Conservation (phyloP, 2,113 vertebrate species). For the Maccullochella peelii region DNA sequence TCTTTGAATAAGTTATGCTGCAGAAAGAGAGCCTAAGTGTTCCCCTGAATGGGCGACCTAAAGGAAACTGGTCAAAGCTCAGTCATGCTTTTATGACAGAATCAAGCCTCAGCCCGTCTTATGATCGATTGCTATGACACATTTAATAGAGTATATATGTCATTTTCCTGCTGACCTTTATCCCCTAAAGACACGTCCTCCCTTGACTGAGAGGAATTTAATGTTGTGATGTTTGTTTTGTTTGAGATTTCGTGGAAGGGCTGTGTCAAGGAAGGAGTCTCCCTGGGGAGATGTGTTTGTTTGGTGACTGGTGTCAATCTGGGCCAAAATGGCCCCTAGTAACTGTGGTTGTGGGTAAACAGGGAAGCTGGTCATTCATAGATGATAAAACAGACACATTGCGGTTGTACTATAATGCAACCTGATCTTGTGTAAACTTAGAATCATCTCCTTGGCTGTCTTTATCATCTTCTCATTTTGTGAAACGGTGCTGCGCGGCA, state of each 20-base stretch:
- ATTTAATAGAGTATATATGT: constrained; percentile 7
- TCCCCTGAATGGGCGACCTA: constrained; percentile 16
- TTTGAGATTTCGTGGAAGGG: constrained; percentile 22
- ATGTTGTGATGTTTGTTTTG: constrained; percentile 42
- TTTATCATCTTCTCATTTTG: background rate
- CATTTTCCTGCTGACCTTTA: background rate
- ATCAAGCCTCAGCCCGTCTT: background rate
- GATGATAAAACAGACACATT: background rate
- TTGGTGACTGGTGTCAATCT: constrained; percentile 35
- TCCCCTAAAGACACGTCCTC: background rate
- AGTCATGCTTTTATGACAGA: background rate
- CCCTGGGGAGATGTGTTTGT: constrained; percentile 35
- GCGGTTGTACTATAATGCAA: background rate
- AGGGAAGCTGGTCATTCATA: background rate
- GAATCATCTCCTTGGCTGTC: background rate
- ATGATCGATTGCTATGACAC: constrained; percentile 22
- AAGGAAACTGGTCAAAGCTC: background rate
- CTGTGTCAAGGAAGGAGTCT: constrained; percentile 29
- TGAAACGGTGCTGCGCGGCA: background rate
- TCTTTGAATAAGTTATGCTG: constrained; percentile 56
- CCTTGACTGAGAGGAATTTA: constrained; percentile 20
- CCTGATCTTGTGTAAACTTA: constrained; percentile 5
- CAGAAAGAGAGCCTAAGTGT: background rate
- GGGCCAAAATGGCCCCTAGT: constrained; percentile 1
- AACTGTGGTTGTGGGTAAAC: background rate